These are phyloP conservation scores for Chorisops tibialis DNA, from an alignment of 2,888 invertebrate species.

Conservation along the genomic window DNA sequence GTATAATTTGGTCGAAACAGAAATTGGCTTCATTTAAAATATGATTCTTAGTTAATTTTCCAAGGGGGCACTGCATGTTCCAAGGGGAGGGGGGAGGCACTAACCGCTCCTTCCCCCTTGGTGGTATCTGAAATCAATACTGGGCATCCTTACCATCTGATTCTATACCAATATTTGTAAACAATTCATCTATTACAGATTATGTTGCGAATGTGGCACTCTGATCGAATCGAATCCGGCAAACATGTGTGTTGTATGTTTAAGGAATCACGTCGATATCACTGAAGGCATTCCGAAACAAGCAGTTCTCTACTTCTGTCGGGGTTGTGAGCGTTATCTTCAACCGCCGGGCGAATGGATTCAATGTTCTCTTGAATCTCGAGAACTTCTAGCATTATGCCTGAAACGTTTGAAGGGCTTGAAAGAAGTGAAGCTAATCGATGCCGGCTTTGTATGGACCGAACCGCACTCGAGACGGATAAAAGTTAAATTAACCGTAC, in stretches of 20 bases:
- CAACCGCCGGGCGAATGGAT: slow-evolving; percentile 92
- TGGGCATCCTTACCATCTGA: no score
- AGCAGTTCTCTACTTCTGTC: slow-evolving; percentile 83
- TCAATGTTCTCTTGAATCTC: slow-evolving; percentile 79
- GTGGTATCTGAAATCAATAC: no score
- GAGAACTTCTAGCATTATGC: slow-evolving; percentile 85
- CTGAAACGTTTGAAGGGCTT: slow-evolving; percentile 89
- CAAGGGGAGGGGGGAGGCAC: no score
- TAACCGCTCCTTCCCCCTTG: no score
- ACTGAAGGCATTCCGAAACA: slow-evolving; percentile 96
- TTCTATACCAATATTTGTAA: not conserved
- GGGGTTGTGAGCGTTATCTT: slow-evolving; percentile 90
- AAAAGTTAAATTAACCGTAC: slow-evolving; percentile 92
- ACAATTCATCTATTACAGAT: slow-evolving; percentile 51
- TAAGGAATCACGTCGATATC: slow-evolving; percentile 89
- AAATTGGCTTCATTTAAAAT: no score
- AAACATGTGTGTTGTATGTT: slow-evolving; percentile 95
- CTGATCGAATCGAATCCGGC: slow-evolving; percentile 92
- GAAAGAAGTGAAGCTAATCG: slow-evolving; percentile 83
- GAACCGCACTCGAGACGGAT: slow-evolving; percentile 98
- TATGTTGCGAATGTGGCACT: slow-evolving; percentile 93
- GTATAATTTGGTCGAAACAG: no score
- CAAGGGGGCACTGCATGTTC: no score
- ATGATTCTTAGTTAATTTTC: no score
- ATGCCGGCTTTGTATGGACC: slow-evolving; percentile 98